Evolutionary conservation across 2,797 vertebrate species (phyloP).

Genomic region (Chaenodraco wilsoni): DNA sequence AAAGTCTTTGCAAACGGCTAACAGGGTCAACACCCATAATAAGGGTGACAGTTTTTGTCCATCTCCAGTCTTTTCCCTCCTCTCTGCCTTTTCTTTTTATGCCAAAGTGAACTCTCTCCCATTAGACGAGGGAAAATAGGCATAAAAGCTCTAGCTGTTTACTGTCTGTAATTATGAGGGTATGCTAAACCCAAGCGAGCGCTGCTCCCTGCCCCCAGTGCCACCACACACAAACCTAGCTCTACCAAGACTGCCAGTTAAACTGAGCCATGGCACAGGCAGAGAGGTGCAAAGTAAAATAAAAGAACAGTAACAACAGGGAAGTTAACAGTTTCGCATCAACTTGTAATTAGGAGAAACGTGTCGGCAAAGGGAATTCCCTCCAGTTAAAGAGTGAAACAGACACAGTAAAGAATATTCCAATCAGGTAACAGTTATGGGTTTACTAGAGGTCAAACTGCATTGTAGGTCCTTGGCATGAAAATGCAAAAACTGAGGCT

Average conservation of each 20-base stretch:
- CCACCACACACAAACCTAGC: constrained; percentile 72
- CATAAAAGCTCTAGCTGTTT: constrained; percentile 78
- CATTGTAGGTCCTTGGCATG: background rate
- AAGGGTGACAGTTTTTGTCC: constrained; percentile 61
- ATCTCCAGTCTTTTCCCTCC: constrained; percentile 37
- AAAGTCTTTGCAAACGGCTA: constrained; percentile 40
- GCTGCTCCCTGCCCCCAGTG: constrained; percentile 75
- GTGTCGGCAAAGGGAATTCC: constrained; percentile 11
- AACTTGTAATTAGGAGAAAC: constrained; percentile 29
- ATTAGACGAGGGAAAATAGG: constrained; percentile 75
- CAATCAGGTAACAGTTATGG: background rate
- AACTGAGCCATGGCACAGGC: constrained; percentile 61
- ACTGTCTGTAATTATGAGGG: constrained; percentile 86
- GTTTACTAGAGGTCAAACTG: constrained; percentile 14
- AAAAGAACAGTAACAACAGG: constrained; percentile 20
- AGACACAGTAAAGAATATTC: background rate
- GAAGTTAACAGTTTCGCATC: constrained; percentile 12
- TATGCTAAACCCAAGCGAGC: constrained; percentile 68
- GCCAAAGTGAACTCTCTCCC: constrained; percentile 74
- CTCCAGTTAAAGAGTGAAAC: background rate
- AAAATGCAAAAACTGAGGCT: constrained; percentile 15
- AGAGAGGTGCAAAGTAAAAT: constrained; percentile 27
- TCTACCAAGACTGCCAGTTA: constrained; percentile 68
- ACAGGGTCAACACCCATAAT: constrained; percentile 57
- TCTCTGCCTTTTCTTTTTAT: constrained; percentile 49